Percentiles rank a stretch among this genome's conserved stretches.
Evolutionary conservation across 1,140 invertebrate species (phyloP).

Genomic region (Drosophila tristis): DNA sequence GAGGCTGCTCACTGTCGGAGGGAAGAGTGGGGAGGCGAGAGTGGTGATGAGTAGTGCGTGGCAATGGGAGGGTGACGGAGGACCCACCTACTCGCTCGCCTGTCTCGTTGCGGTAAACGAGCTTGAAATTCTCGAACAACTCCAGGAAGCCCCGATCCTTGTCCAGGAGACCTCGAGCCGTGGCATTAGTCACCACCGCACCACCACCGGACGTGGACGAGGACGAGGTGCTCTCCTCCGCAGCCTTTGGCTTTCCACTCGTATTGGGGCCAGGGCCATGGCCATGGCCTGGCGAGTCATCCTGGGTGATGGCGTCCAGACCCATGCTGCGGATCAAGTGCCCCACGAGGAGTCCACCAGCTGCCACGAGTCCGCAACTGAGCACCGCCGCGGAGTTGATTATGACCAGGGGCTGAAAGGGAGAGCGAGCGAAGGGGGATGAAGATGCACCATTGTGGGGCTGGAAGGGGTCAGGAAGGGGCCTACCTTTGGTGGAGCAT

Average conservation of each 20-base stretch:
- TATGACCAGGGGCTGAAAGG: slow-evolving; percentile 51
- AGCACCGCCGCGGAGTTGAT: slow-evolving; percentile 69
- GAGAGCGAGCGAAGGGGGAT: too few species aligned
- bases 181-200: background rate
- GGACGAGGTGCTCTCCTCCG: slow-evolving; percentile 9
- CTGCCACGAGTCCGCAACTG: slow-evolving; percentile 61
- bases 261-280: background rate
- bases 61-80: background rate
- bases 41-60: background rate
- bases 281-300: background rate
- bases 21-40: slow-evolving; percentile 23
- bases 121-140: slow-evolving; percentile 67
- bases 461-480: too few species aligned
- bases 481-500: slow-evolving; percentile 55
- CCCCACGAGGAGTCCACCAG: slow-evolving; percentile 47
- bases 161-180: slow-evolving; percentile 22
- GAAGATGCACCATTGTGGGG: too few species aligned
- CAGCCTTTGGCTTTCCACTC: slow-evolving; percentile 5
- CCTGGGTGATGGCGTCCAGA: slow-evolving; percentile 45
- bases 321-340: slow-evolving; percentile 65
- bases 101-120: slow-evolving; percentile 67
- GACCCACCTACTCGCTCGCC: slow-evolving; percentile 66
- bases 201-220: background rate
- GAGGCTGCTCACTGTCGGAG: slow-evolving; percentile 25
- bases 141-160: slow-evolving; percentile 29